Evolutionary conservation across 2,888 invertebrate species (phyloP).

Genomic region (Ceraclea dissimilis): DNA sequence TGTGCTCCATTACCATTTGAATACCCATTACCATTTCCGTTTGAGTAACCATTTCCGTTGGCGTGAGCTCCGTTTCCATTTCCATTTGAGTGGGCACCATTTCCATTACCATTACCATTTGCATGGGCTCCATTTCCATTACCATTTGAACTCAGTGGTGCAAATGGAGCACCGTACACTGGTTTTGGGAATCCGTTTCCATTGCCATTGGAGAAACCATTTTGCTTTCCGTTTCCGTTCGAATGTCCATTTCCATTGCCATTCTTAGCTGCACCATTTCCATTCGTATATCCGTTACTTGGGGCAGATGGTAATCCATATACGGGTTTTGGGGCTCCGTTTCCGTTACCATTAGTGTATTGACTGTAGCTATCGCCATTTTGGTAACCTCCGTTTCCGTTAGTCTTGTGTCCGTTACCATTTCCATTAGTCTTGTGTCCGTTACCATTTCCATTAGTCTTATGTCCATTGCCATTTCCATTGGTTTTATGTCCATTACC

Average conservation of each 20-base stretch:
- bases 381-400: background rate
- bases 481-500: background rate
- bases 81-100: constrained; percentile 7
- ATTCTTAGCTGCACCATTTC: constrained; percentile 1
- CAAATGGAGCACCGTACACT: constrained; percentile 9
- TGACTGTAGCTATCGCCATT: background rate
- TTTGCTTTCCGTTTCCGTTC: no score
- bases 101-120: constrained; percentile 6
- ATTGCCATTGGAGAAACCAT: constrained; percentile 5
- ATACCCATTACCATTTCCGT: constrained; percentile 7
- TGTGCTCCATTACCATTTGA: constrained; percentile 9
- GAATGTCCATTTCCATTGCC: constrained; percentile 7
- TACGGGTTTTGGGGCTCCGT: background rate
- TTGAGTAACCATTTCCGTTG: constrained; percentile 12
- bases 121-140: constrained; percentile 10
- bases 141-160: background rate
- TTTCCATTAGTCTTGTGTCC: constrained; percentile 2
- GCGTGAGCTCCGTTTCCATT: constrained; percentile 8
- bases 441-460: constrained; percentile 1
- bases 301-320: constrained; percentile 2
- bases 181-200: constrained; percentile 8
- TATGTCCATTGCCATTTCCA: constrained; percentile 1
- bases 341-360: constrained; percentile 9
- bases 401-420: constrained; percentile 3
- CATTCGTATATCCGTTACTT: background rate